A percentile compares a stretch with the other conserved stretches of the same genome.
Conservation (phyloP, 2,797 vertebrate genomes). For the Echiichthys vipera region DNA sequence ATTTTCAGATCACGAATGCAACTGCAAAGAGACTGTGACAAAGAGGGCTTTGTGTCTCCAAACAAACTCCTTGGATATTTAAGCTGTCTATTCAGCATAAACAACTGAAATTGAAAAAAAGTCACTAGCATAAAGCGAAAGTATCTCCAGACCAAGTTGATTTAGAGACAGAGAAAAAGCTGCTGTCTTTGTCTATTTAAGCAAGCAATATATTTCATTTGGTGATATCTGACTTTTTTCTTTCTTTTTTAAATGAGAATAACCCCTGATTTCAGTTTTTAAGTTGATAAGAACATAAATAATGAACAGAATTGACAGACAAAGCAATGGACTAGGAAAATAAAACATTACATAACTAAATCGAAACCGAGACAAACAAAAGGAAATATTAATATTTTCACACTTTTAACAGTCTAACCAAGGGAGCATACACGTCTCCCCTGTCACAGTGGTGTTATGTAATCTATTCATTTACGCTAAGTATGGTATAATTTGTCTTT, state of each 20-base stretch:
- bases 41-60: slow-evolving; percentile 5
- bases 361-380: slow-evolving; percentile 18
- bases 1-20: slow-evolving; percentile 31
- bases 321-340: neutral
- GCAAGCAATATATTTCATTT: neutral
- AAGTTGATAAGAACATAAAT: slow-evolving; percentile 8
- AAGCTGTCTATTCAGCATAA: slow-evolving; percentile 17
- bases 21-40: slow-evolving; percentile 27
- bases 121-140: neutral
- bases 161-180: neutral
- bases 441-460: slow-evolving; percentile 4
- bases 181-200: neutral
- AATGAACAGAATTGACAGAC: neutral
- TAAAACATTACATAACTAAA: slow-evolving; percentile 11
- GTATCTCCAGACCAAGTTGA: neutral
- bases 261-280: neutral
- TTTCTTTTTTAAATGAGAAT: neutral
- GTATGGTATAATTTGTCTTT: neutral
- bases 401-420: neutral
- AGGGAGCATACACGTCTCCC: neutral
- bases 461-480: slow-evolving; percentile 10
- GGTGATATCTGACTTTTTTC: neutral
- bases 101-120: slow-evolving; percentile 10
- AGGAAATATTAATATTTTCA: slow-evolving; percentile 19
- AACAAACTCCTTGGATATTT: slow-evolving; percentile 24